A percentile compares a stretch with the other conserved stretches of the same genome.
phyloP scores from a whole-genome alignment of 2,888 invertebrate species.

The Leucophora obtusa region DNA sequence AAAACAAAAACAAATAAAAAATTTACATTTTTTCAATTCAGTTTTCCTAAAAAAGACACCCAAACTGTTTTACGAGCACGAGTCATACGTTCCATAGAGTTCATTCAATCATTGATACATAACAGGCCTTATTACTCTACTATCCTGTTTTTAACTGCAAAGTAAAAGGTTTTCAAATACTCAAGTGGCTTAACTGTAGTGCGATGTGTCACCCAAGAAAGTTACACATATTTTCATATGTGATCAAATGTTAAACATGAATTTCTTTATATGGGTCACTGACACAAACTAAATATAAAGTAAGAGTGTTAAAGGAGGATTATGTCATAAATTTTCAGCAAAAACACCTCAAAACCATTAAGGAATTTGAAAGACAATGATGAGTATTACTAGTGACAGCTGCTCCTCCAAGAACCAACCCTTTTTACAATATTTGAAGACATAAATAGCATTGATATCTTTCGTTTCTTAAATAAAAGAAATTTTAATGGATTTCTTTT shows the following conservation, averaged over 20 bases:
- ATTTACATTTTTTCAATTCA: neutral
- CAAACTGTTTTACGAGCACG: conserved; percentile 11
- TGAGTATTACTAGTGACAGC: conserved; percentile 18
- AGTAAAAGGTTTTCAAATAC: conserved; percentile 18
- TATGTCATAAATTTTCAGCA: conserved; percentile 18
- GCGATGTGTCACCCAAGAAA: conserved; percentile 9
- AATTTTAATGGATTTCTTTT: neutral
- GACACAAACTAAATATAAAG: conserved; percentile 16
- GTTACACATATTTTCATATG: conserved; percentile 23
- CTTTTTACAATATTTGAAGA: neutral
- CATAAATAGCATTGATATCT: no score
- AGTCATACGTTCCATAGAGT: neutral
- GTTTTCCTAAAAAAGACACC: conserved; percentile 12
- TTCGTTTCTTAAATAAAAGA: neutral
- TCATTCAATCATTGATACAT: neutral
- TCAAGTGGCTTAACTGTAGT: conserved; percentile 38
- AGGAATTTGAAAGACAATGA: conserved; percentile 1
- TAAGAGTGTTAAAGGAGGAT: conserved; percentile 29
- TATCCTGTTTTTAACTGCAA: conserved; percentile 12
- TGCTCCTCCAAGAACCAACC: conserved; percentile 31
- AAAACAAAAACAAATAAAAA: neutral
- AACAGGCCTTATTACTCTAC: neutral
- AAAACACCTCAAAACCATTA: conserved; percentile 10
- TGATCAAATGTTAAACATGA: conserved; percentile 36
- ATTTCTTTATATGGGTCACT: conserved; percentile 33